Evolutionary conservation across 2,113 vertebrate genomes (phyloP), one percentile per base, ranked within the genome.

Genomic region (Neogobius melanostomus): DNA sequence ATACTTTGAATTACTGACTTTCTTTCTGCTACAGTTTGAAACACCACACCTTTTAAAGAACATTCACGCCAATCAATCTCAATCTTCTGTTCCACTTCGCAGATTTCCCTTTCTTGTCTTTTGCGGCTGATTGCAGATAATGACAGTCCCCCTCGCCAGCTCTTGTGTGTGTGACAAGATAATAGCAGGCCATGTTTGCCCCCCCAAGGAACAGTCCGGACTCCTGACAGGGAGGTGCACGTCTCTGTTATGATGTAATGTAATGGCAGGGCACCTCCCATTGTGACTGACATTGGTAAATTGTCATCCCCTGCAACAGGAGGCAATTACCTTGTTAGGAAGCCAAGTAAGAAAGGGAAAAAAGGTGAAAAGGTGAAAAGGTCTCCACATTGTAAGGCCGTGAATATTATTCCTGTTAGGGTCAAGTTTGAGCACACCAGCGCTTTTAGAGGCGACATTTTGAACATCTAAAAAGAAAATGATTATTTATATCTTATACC

Each of bases 311-410:
- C 77, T 83, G 84, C 84, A 84, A 89, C 68, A 78, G 84, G 83
- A 85, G 82, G 85, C 87, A 90, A 93, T 93, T 91, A 91, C 87
- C 82, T 84, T 71, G 76, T 91, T 88, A 87, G 43, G 72, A 71
- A 77, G 81, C 64, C 56, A 79, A 90, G 82, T 87, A 79, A 88
- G 85, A 86, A 85, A 89, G 28, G 3, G 3, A 36, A 88, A 85
- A 86, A 85, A 89, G 21, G 21, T 21, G n/a, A n/a, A 82, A 90
- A 79, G 87, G 79, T 87, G 82, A 84, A 87, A 88, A 86, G 73
- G 52, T 85, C 82, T 77, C 77, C 74, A 75, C 52, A 53, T 6
- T 17, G 43, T 66, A 64, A 43, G 36, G 28, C 70, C 62, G 73
- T 7, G 12, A 48, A 83, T 68, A 74, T 77, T 15, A 61, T 49